These are phyloP conservation scores for Emesis russula DNA, from an alignment of 2,888 invertebrate species.

Conservation along the genomic window DNA sequence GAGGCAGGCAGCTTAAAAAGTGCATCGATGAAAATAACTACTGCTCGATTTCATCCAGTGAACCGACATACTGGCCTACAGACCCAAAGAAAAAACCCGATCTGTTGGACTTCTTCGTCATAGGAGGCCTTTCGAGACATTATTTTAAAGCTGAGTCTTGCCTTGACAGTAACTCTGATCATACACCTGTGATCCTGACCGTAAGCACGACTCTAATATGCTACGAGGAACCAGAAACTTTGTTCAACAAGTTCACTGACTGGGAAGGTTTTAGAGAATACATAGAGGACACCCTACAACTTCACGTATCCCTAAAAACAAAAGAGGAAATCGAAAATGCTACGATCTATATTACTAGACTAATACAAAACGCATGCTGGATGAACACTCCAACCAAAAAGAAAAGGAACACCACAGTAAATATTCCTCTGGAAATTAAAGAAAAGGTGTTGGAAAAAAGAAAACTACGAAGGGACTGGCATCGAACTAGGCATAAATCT, in stretches of 20 bases:
- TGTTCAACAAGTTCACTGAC: conserved; percentile 70
- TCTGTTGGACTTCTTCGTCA: conserved; percentile 77
- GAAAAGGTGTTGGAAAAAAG: conserved; percentile 63
- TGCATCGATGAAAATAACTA: conserved; percentile 56
- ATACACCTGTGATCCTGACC: conserved; percentile 80
- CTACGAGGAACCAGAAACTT: neutral
- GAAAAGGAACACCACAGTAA: neutral
- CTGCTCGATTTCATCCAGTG: conserved; percentile 50
- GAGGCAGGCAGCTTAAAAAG: conserved; percentile 50
- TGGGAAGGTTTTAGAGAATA: conserved; percentile 69
- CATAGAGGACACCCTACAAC: conserved; percentile 16
- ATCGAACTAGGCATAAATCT: neutral
- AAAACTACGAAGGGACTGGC: conserved; percentile 59
- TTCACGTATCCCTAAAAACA: conserved; percentile 62
- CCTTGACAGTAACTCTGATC: conserved; percentile 76
- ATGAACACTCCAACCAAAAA: no score
- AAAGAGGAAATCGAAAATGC: conserved; percentile 48
- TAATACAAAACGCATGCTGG: conserved; percentile 35
- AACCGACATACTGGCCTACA: conserved; percentile 84
- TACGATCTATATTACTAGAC: neutral
- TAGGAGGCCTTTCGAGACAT: conserved; percentile 47
- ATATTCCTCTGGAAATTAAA: conserved; percentile 26
- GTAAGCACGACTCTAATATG: conserved; percentile 38
- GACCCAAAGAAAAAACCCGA: conserved; percentile 74
- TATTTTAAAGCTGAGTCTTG: conserved; percentile 59